Evolutionary conservation across 2,888 invertebrate genomes (phyloP).

Genomic region (Protophormia terraenovae): DNA sequence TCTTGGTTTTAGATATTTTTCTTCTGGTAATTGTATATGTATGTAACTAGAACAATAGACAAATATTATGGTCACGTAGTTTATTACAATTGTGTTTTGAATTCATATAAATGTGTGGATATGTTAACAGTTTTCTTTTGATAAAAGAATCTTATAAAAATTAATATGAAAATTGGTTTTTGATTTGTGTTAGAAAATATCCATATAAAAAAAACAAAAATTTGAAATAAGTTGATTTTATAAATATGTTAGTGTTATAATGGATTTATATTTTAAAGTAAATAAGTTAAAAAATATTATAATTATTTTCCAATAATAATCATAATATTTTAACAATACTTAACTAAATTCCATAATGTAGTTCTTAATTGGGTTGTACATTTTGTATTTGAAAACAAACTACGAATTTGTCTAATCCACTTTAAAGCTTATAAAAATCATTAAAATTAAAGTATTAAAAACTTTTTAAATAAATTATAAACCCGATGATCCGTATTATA

Average conservation of each 20-base stretch:
- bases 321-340: no score
- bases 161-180: conserved; percentile 30
- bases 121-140: not conserved
- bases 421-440: no score
- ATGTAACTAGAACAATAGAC: conserved; percentile 19
- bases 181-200: not conserved
- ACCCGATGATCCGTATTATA: no score
- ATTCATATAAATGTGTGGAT: not conserved
- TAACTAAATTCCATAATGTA: no score
- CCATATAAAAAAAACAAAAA: not conserved
- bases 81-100: conserved; percentile 61
- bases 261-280: not conserved
- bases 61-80: conserved; percentile 60
- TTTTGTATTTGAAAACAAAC: no score
- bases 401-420: no score
- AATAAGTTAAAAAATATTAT: no score
- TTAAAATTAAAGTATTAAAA: no score
- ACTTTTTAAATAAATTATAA: no score
- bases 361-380: no score
- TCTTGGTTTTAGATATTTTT: not conserved
- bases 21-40: not conserved
- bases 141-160: not conserved
- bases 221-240: not conserved
- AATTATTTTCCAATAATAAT: no score
- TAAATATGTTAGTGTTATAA: not conserved